phyloP scores from a whole-genome alignment of 2,888 invertebrate genomes.

The Drosophila neonasuta region DNA sequence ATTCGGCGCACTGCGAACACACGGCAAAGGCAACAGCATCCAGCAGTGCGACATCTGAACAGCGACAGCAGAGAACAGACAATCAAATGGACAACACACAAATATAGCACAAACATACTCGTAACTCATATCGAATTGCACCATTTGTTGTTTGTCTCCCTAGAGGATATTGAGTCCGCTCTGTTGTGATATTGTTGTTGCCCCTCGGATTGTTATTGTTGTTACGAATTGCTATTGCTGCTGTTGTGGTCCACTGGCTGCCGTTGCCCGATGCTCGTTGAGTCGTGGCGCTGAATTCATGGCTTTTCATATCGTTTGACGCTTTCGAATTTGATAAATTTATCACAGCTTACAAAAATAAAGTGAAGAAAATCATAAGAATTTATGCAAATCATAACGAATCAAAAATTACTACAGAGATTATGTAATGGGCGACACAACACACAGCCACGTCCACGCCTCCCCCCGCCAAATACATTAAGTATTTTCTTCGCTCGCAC shows the following conservation, averaged over 20 bases:
- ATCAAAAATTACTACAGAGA: slow-evolving; percentile 34
- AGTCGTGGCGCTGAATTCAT: slow-evolving; percentile 37
- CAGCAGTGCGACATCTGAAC: slow-evolving; percentile 50
- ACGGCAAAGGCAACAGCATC: slow-evolving; percentile 57
- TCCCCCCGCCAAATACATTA: slow-evolving; percentile 29
- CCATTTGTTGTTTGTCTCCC: slow-evolving; percentile 72
- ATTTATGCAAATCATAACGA: slow-evolving; percentile 61
- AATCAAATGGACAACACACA: slow-evolving; percentile 12
- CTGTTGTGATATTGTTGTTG: slow-evolving; percentile 29
- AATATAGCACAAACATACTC: slow-evolving; percentile 38
- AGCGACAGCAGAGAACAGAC: slow-evolving; percentile 11
- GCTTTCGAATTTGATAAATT: slow-evolving; percentile 75
- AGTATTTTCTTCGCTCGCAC: slow-evolving; percentile 73
- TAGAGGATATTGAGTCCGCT: slow-evolving; percentile 53
- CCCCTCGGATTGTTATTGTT: slow-evolving; percentile 29
- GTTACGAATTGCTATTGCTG: slow-evolving; percentile 24
- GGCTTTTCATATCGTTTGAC: slow-evolving; percentile 68
- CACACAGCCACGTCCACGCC: slow-evolving; percentile 56
- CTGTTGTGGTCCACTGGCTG: slow-evolving; percentile 44
- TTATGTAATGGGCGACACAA: slow-evolving; percentile 47
- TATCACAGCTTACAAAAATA: slow-evolving; percentile 75
- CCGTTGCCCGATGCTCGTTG: slow-evolving; percentile 58
- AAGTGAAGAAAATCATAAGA: slow-evolving; percentile 57
- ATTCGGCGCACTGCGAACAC: slow-evolving; percentile 47
- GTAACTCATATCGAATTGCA: slow-evolving; percentile 72